phyloP scores from a whole-genome alignment of 37 sponge, comb jelly and placozoan species.

The Spongia lamella region DNA sequence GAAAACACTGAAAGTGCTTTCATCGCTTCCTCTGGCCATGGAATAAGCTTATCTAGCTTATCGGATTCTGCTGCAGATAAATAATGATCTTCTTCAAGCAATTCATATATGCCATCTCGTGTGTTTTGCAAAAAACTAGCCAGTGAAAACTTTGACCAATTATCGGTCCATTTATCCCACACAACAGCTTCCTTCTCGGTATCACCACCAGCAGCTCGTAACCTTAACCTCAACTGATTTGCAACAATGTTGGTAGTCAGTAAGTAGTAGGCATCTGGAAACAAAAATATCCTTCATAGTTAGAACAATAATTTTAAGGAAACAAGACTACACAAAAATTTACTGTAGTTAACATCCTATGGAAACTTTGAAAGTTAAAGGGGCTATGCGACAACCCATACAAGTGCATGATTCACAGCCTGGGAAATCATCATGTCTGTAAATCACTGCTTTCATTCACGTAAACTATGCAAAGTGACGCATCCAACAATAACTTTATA shows the following conservation, averaged over 20 bases:
- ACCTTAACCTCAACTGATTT: constrained; percentile 8
- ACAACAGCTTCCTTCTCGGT: constrained; percentile 20
- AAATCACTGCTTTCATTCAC: no score
- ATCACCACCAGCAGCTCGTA: background rate
- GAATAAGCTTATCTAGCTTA: constrained; percentile 26
- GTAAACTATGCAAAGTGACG: no score
- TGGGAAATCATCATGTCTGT: no score
- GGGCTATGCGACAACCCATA: no score
- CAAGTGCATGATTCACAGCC: no score
- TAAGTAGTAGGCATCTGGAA: constrained; percentile 28
- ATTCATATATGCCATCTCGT: background rate
- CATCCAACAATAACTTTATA: no score
- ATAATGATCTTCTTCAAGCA: background rate
- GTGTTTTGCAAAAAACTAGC: constrained; percentile 23
- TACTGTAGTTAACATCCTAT: no score
- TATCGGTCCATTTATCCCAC: constrained; percentile 34
- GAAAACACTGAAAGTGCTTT: constrained; percentile 22
- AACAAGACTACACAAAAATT: no score
- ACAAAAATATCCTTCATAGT: background rate
- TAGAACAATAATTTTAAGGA: no score
- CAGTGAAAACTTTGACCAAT: constrained; percentile 27
- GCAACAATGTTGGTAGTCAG: background rate
- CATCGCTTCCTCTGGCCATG: constrained; percentile 64
- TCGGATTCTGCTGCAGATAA: background rate
- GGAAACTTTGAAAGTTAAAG: no score